Base-by-base conservation (phyloP, 2,113 vertebrate genomes). In the Fregetta grallaria region DNA sequence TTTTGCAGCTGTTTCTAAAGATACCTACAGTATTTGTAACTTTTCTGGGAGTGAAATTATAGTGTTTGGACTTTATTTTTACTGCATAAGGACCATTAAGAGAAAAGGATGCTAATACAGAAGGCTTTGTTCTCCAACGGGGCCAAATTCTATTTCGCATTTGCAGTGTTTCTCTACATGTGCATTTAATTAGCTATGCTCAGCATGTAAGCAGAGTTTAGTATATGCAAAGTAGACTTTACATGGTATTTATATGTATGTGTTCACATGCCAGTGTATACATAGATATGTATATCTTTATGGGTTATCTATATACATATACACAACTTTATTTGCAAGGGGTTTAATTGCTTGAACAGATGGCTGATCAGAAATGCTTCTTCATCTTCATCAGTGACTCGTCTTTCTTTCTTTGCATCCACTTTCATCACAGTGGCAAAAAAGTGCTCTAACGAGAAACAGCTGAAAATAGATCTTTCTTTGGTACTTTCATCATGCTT, bases 1-100 rank as follows among this genome's bases (percentile, higher is more conserved):
- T 98, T 98, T 98, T 98, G 97, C 98, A 98, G 98, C 98, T 98
- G 98, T 98, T 98, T 98, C 98, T 98, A 97, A 98, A 98, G 98
- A 98, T 98, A 98, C 98, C 98, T 98, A 98, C 96, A 86, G 96
- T 97, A 98, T 98, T 97, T 98, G 98, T 98, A 98, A 98, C 98
- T 98, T 98, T 98, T 97, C 93, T 95, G 86, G 61, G 85, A 97
- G 91, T 95, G 67, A 98, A 98, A 98, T 98, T 98, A 98, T 87
- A 98, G 97, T 97, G 98, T 98, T 98, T 97, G 97, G 97, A 98
- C 98, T 97, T 98, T 97, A 98, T 98, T 98, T 98, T 98, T 97
- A 95, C 96, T 87, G 84, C 94, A 96, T 91, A 95, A 97, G 96
- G 97, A 88, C 97, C 97, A 96, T 97, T 96, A 94, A 96, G 92